Evolutionary conservation across 2,888 invertebrate species (phyloP).

Genomic region (Hyles lineata): DNA sequence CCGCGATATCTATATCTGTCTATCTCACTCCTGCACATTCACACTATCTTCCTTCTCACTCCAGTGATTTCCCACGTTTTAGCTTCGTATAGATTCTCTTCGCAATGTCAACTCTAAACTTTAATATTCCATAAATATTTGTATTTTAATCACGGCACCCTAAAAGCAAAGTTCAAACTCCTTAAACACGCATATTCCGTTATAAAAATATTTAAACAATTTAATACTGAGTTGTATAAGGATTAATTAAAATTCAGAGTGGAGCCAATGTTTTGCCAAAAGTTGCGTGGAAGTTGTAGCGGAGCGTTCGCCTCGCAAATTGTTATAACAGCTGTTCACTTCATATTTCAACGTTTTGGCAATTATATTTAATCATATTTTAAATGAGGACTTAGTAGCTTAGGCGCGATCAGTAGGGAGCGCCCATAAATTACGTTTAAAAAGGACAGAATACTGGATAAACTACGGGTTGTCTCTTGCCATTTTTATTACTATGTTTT

Average conservation of each 20-base stretch:
- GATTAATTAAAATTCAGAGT: constrained; percentile 23
- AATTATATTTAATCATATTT: constrained; percentile 18
- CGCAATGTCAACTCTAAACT: no score
- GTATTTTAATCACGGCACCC: background rate
- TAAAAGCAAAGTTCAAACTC: background rate
- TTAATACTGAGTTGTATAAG: constrained; percentile 16
- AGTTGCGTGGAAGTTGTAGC: constrained; percentile 18
- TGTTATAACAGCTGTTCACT: constrained; percentile 24
- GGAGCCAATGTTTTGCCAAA: constrained; percentile 16
- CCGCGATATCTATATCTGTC: no score
- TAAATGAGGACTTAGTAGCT: background rate
- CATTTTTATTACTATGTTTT: no score
- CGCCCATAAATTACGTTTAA: background rate
- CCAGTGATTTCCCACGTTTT: no score
- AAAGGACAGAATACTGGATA: background rate
- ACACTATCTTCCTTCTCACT: no score
- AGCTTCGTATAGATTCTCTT: no score
- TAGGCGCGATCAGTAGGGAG: background rate
- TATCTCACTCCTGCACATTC: no score
- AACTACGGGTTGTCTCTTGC: background rate
- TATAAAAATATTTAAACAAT: constrained; percentile 19
- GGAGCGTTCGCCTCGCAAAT: constrained; percentile 10
- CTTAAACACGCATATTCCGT: background rate
- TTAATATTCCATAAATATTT: no score
- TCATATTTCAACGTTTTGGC: constrained; percentile 17